Conservation (phyloP, 2,113 vertebrate species). For the Corythornis madagascariensis region DNA sequence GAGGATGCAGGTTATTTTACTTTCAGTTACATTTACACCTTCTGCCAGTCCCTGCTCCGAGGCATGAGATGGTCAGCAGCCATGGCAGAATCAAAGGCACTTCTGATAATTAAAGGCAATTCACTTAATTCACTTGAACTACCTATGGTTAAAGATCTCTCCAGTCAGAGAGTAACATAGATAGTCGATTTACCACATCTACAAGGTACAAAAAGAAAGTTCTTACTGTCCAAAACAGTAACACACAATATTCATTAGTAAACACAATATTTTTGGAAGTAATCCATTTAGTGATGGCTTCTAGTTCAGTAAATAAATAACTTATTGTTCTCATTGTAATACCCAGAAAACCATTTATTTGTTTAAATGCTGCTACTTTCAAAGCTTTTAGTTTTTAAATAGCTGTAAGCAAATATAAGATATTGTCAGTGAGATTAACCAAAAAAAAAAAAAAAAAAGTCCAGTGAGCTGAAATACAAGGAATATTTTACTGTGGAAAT, state of each 20-base stretch:
- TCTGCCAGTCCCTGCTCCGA: not conserved
- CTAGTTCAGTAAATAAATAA: not conserved
- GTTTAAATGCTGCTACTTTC: not conserved
- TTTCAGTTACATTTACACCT: not conserved
- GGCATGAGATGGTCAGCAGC: not conserved
- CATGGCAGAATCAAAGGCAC: not conserved
- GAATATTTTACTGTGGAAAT: conserved; percentile 7
- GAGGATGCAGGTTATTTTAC: not conserved
- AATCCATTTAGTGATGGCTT: not conserved
- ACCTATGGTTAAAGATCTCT: not conserved
- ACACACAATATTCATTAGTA: not conserved
- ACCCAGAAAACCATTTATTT: not conserved
- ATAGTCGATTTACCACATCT: not conserved
- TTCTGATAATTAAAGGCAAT: conserved; percentile 39
- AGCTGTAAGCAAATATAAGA: not conserved
- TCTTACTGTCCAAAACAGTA: not conserved
- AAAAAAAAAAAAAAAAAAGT: conserved; percentile 2
- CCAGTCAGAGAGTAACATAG: not conserved
- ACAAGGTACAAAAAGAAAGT: not conserved
- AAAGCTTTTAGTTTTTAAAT: not conserved
- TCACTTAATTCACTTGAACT: not conserved
- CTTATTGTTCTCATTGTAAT: not conserved
- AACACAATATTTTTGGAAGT: not conserved
- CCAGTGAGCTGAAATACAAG: not conserved
- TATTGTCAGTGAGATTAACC: not conserved